Base-by-base conservation (phyloP, 2,113 vertebrate species). In the Centropus bengalensis region DNA sequence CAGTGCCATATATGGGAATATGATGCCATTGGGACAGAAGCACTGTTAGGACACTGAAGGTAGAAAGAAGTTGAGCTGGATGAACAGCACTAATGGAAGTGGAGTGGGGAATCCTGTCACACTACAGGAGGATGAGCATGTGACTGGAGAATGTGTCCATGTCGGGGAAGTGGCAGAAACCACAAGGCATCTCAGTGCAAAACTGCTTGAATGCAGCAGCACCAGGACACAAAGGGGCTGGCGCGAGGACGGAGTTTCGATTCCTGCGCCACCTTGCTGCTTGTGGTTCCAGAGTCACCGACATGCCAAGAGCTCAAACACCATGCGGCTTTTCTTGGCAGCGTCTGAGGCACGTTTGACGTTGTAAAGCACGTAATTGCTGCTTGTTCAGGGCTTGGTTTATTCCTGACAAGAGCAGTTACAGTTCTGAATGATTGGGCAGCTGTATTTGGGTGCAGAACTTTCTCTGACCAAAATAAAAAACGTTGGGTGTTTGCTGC, bases 91-190 rank as follows among this genome's bases (percentile, higher is more conserved):
- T 62, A 54, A 40, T 1, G 14, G 16, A 49, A 69, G 45, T 21
- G 27, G 40, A 26, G 8, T 82, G 76, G 76, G 51, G 71, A 74
- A 33, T 68, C 21, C 17, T 70, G 55, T 77, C 55, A 19, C 0
- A 0, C 12, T 49, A 26, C 9, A 15, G 68, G 42, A 83, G 49
- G 58, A 44, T 18, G 20, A 28, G 22, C 3, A 0, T 0, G 0
- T 5, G 8, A 2, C 33, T 55, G 10, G 40, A 68, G 33, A 11
- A 2, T 33, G 3, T 22, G 5, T 54, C 26, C 2, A 11, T 7
- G 12, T 24, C 17, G 10, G 32, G 33, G 56, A 71, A 45, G 51
- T 14, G 22, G 47, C 47, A 42, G 78, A 62, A 79, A 3, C 52
- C 66, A 52, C 58, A 38, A n/a, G 6, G 12, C 27, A 58, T 45